These are phyloP conservation scores for Campoletis sonorensis DNA, from an alignment of 1,140 invertebrate genomes.

Conservation along the genomic window DNA sequence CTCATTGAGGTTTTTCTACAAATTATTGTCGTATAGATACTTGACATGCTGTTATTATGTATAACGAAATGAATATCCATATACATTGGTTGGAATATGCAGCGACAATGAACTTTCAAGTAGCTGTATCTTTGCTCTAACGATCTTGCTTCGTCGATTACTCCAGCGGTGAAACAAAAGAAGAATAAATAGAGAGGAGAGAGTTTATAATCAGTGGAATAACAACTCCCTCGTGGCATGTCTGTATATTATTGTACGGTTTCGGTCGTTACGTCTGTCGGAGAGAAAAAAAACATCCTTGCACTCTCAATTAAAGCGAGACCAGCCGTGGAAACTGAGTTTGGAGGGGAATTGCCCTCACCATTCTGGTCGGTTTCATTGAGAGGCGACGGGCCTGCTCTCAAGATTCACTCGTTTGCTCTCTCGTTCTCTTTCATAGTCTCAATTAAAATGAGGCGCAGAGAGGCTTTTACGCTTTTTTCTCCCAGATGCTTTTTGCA, in stretches of 20 bases:
- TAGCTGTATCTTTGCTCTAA: neutral
- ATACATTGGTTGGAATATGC: neutral
- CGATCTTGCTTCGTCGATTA: slow-evolving; percentile 8
- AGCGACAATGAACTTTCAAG: neutral
- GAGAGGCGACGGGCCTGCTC: neutral
- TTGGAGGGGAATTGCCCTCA: neutral
- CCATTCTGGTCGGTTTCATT: neutral
- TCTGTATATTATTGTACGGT: neutral
- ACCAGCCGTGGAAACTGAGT: slow-evolving; percentile 28
- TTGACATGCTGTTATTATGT: too few species aligned
- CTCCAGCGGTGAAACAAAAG: neutral
- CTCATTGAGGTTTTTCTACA: too few species aligned
- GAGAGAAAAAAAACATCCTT: slow-evolving; percentile 51
- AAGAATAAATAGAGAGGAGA: neutral
- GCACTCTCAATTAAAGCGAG: slow-evolving; percentile 63
- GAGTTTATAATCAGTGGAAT: neutral
- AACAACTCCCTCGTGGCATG: neutral
- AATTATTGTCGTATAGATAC: too few species aligned
- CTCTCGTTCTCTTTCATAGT: slow-evolving; percentile 51
- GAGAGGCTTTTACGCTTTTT: slow-evolving; percentile 49
- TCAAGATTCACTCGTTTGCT: slow-evolving; percentile 22
- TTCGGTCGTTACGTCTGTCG: neutral
- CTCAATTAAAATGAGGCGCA: slow-evolving; percentile 53
- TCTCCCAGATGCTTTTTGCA: slow-evolving; percentile 9
- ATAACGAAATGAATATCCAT: neutral